Evolutionary conservation across 1,140 invertebrate species (phyloP), one percentile per base, ranked within the genome.

Genomic region (Drosophila burlai): DNA sequence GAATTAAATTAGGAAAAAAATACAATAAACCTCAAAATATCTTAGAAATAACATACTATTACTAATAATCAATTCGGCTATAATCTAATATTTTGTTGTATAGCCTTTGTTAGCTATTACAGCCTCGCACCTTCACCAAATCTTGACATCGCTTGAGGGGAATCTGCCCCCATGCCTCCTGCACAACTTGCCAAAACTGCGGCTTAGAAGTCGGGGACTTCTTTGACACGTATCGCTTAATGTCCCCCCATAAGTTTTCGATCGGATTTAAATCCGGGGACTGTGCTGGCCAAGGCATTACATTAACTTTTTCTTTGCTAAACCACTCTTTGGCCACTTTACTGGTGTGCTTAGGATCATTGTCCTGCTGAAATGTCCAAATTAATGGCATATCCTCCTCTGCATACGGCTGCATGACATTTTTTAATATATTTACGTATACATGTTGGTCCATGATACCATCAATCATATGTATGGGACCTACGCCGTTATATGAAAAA

Each of bases 381-480:
- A n/a, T n/a, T n/a, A n/a, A n/a, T n/a, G n/a, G n/a, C n/a, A n/a
- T n/a, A n/a, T n/a, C n/a, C n/a, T n/a, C n/a, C n/a, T n/a, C n/a
- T n/a, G n/a, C n/a, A n/a, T n/a, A n/a, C n/a, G n/a, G n/a, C n/a
- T n/a, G n/a, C n/a, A n/a, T n/a, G n/a, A n/a, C n/a, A n/a, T n/a
- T n/a, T n/a, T n/a, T n/a, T n/a, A n/a, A n/a, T n/a, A n/a, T n/a
- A n/a, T n/a, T n/a, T n/a, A n/a, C n/a, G n/a, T n/a, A n/a, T n/a
- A n/a, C n/a, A n/a, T n/a, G n/a, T n/a, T n/a, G n/a, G n/a, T n/a
- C n/a, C n/a, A n/a, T n/a, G n/a, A n/a, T n/a, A n/a, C n/a, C n/a
- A n/a, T n/a, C n/a, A n/a, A n/a, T n/a, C n/a, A n/a, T n/a, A 29
- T 66, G 21, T n/a, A 47, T 38, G 1, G 52, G 63, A 47, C 63